These are phyloP conservation scores for Eptesicus fuscus DNA, from an alignment of 2,113 vertebrate species.

Conservation along the genomic window DNA sequence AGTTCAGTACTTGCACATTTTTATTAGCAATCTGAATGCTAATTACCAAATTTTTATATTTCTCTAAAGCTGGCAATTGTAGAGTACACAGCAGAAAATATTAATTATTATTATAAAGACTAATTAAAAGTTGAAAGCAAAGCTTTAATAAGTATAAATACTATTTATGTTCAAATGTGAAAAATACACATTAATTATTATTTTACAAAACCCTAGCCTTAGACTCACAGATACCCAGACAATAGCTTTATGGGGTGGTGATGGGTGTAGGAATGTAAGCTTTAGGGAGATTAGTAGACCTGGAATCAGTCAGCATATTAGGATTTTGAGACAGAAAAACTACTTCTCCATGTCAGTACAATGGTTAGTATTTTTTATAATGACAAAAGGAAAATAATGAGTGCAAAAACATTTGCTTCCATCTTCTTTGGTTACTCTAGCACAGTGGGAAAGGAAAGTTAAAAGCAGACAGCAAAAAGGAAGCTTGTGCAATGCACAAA, in stretches of 20 bases:
- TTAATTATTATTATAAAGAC: conserved; percentile 53
- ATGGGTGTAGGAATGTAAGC: neutral
- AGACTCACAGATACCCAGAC: neutral
- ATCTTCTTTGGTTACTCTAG: conserved; percentile 13
- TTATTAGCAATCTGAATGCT: conserved; percentile 43
- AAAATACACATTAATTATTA: conserved; percentile 31
- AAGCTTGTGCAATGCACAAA: conserved; percentile 9
- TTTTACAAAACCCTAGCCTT: conserved; percentile 37
- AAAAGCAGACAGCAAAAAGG: conserved; percentile 20
- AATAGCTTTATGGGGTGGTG: neutral
- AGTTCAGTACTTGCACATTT: conserved; percentile 46
- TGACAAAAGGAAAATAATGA: conserved; percentile 20
- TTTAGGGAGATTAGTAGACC: neutral
- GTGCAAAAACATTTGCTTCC: neutral
- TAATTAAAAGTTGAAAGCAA: conserved; percentile 64
- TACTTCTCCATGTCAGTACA: neutral
- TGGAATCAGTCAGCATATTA: neutral
- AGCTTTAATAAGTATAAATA: conserved; percentile 41
- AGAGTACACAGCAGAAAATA: conserved; percentile 29
- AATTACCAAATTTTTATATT: conserved; percentile 51
- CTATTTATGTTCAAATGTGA: conserved; percentile 41
- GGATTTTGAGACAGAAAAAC: neutral
- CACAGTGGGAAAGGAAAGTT: conserved; percentile 1
- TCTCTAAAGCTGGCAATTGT: conserved; percentile 33
- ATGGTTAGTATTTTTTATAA: conserved; percentile 11